Conservation (phyloP, 2,888 invertebrate species). For the Yponomeuta plumbellus region DNA sequence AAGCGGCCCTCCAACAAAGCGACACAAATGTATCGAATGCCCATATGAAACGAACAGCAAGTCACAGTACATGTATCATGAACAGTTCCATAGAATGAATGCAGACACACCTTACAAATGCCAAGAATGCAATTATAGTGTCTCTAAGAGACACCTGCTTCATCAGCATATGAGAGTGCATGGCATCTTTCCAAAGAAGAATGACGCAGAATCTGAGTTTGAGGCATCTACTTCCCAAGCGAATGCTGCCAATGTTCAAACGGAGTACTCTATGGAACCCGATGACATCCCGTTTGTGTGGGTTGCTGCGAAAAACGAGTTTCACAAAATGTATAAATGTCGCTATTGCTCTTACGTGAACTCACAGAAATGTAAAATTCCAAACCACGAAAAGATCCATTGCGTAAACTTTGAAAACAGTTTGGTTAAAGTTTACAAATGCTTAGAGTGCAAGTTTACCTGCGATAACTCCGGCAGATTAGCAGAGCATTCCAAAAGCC, state of each 20-base stretch:
- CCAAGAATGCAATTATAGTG: slow-evolving; percentile 87
- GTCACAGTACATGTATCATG: slow-evolving; percentile 90
- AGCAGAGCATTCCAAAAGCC: slow-evolving; percentile 84
- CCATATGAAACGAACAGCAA: slow-evolving; percentile 91
- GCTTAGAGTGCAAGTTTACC: slow-evolving; percentile 87
- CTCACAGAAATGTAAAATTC: slow-evolving; percentile 85
- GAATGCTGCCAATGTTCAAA: slow-evolving; percentile 34
- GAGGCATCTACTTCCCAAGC: slow-evolving; percentile 41
- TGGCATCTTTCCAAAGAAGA: slow-evolving; percentile 70
- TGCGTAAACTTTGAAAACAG: slow-evolving; percentile 65
- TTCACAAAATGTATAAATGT: slow-evolving; percentile 90
- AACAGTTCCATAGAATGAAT: slow-evolving; percentile 86
- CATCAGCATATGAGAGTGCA: slow-evolving; percentile 89
- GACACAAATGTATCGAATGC: slow-evolving; percentile 87
- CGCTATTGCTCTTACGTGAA: slow-evolving; percentile 90
- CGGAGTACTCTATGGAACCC: slow-evolving; percentile 37
- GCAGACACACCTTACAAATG: slow-evolving; percentile 88
- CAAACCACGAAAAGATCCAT: slow-evolving; percentile 91
- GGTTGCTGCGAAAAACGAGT: slow-evolving; percentile 83
- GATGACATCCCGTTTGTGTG: slow-evolving; percentile 84
- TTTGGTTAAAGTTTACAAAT: slow-evolving; percentile 77
- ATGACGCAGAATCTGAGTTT: slow-evolving; percentile 59
- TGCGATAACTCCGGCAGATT: slow-evolving; percentile 84
- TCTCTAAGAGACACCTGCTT: slow-evolving; percentile 86
- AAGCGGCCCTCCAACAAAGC: slow-evolving; percentile 65